These are phyloP conservation scores for Paraplagusia blochii DNA, from an alignment of 2,113 vertebrate genomes.

Conservation along the genomic window DNA sequence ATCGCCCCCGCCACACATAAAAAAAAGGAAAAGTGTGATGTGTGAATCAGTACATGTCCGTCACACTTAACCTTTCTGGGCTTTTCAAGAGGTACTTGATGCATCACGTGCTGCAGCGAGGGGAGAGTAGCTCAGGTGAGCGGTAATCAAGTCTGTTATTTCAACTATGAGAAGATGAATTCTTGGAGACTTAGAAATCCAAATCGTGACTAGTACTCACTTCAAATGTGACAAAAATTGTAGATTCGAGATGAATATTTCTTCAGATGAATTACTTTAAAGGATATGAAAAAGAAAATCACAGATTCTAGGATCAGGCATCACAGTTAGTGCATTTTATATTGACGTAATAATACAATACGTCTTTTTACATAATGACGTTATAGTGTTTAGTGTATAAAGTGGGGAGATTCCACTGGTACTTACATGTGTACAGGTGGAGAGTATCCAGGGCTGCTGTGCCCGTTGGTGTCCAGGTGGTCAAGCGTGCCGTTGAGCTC, in stretches of 20 bases:
- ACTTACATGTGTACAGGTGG: slow-evolving; percentile 96
- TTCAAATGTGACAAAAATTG: too few relatives aligned
- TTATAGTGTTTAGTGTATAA: too few relatives aligned
- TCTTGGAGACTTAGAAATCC: too few relatives aligned
- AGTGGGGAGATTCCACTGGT: background rate
- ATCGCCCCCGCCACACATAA: slow-evolving; percentile 29
- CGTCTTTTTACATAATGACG: too few relatives aligned
- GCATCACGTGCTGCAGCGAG: background rate
- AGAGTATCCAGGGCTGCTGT: slow-evolving; percentile 94
- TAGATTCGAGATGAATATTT: too few relatives aligned
- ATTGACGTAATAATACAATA: too few relatives aligned
- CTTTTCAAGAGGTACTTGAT: slow-evolving; percentile 3
- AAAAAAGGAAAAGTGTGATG: slow-evolving; percentile 22
- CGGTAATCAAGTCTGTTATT: background rate
- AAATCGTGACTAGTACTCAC: too few relatives aligned
- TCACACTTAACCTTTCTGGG: slow-evolving; percentile 4
- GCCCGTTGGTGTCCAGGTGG: slow-evolving; percentile 97
- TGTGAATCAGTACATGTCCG: slow-evolving; percentile 10
- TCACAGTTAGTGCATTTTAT: too few relatives aligned
- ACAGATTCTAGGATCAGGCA: too few relatives aligned
- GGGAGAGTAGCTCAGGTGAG: background rate
- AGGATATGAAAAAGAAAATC: too few relatives aligned
- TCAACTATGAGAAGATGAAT: too few relatives aligned
- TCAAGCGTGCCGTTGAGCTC: slow-evolving; percentile 94
- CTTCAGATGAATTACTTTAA: too few relatives aligned